Conservation (phyloP, 2,113 vertebrate species). For the Vidua chalybeata region DNA sequence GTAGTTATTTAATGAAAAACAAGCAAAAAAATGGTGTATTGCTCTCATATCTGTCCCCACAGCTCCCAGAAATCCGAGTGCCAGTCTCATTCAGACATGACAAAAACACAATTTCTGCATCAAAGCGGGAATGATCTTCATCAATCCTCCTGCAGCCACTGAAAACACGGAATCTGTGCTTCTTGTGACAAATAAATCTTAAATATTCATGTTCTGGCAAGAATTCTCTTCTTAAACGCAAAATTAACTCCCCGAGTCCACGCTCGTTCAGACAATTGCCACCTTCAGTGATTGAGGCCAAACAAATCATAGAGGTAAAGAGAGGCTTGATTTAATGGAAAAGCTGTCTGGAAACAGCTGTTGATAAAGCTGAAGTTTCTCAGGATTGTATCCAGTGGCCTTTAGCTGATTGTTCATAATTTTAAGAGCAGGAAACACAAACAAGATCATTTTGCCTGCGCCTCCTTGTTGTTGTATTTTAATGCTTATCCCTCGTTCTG, state of each 20-base stretch:
- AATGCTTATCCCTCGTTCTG: accelerated
- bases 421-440: neutral
- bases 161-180: neutral
- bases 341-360: neutral
- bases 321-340: neutral
- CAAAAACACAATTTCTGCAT: neutral
- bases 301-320: accelerated
- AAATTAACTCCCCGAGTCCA: accelerated
- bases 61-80: neutral
- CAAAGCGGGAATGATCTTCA: neutral
- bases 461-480: neutral
- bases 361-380: neutral
- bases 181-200: neutral
- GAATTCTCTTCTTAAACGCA: neutral
- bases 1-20: neutral
- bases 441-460: neutral
- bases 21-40: neutral
- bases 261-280: neutral
- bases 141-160: neutral
- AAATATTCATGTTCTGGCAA: neutral
- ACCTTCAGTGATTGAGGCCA: neutral
- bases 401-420: neutral
- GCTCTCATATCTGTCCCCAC: neutral
- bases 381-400: accelerated
- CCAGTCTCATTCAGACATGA: neutral